Base-by-base conservation (phyloP, 2,113 vertebrate species). In the Empidonax alnorum region DNA sequence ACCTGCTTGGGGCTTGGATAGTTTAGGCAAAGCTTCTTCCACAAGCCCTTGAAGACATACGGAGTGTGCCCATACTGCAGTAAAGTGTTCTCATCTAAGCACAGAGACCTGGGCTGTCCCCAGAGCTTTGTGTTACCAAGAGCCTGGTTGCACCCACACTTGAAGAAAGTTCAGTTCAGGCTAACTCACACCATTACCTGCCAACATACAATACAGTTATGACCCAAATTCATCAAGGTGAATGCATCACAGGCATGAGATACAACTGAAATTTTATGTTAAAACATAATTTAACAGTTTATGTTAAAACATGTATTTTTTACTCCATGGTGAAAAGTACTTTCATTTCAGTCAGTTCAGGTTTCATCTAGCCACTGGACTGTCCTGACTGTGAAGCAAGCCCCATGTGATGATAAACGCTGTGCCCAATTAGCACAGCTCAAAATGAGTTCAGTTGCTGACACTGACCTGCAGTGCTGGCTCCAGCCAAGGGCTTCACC, bases 401-500 rank as follows among this genome's bases (percentile, higher is more conserved):
- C 12, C 25, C 24, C 49, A 24, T 0, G 1, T 35, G 46, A 12
- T 35, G 20, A 53, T 14, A 71, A 71, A 50, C 4, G 8, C 11
- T 49, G 16, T 3, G 1, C 24, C 22, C 16, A 87, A 52, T 50
- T 0, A 1, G 6, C 31, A n/a, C 2, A 2, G 56, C 6, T 84
- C n/a, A 9, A 39, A 5, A 14, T 3, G 27, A 14, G 0, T n/a
- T 76, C 67, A 31, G 20, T 22, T 61, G 41, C 19, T 66, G 65
- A 56, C 3, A 3, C 12, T 47, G 59, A 25, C 22, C 20, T 12
- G 4, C 50, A 27, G 15, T 2, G 0, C 69, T 52, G 50, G 6
- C 21, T 65, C 16, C 3, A 1, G 27, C 22, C 71, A 42, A 75
- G 22, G 56, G 9, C 12, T 79, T 58, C 79, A 68, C 28, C 39